Evolutionary conservation across 2,113 vertebrate genomes (phyloP).

Genomic region (Menidia beryllina): DNA sequence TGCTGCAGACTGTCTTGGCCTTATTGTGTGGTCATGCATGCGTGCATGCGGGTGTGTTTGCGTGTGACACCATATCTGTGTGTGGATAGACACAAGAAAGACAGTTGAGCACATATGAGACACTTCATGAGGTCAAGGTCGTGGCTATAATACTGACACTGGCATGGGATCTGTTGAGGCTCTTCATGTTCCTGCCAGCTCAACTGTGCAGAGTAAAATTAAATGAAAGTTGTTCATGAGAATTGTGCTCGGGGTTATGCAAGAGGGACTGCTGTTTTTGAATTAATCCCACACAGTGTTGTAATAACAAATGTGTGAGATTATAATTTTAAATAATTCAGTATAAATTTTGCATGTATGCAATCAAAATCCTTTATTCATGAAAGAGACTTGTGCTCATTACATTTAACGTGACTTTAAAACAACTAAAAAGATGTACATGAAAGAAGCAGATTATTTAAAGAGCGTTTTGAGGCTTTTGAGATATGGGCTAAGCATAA

Average conservation of each 20-base stretch:
- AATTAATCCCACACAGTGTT: constrained; percentile 18
- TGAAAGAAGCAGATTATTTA: neutral
- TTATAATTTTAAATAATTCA: neutral
- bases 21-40: constrained; percentile 56
- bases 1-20: constrained; percentile 52
- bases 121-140: constrained; percentile 60
- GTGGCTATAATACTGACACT: constrained; percentile 42
- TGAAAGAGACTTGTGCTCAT: neutral
- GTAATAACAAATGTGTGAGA: neutral
- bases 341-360: neutral
- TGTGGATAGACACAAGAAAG: constrained; percentile 29
- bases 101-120: constrained; percentile 63
- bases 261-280: constrained; percentile 18
- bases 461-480: neutral
- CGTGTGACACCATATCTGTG: constrained; percentile 52
- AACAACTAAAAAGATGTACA: constrained; percentile 7
- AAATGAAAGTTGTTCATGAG: constrained; percentile 26
- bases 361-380: neutral
- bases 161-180: constrained; percentile 23
- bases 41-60: constrained; percentile 38
- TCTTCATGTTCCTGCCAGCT: constrained; percentile 41
- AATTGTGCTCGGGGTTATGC: constrained; percentile 14
- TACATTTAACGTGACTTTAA: neutral
- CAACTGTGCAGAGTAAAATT: constrained; percentile 30
- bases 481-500: neutral